phyloP scores from a whole-genome alignment of 2,888 invertebrate species.

The Teleiodes luculella region DNA sequence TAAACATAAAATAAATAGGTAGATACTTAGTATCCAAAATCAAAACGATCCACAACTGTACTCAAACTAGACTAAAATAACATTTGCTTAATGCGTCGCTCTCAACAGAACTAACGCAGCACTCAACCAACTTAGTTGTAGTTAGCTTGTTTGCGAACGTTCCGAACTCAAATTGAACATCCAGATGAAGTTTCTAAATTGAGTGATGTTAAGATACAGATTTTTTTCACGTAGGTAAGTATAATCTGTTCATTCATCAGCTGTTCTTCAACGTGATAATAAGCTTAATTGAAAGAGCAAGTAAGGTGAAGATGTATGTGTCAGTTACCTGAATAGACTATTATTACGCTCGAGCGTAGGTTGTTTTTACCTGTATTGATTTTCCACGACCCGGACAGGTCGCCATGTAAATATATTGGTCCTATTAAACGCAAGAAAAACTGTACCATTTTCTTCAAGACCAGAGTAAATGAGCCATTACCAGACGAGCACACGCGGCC shows the following conservation, averaged over 20 bases:
- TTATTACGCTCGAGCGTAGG: background rate
- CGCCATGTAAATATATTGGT: background rate
- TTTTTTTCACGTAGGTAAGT: too few relatives aligned
- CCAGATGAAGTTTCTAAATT: too few relatives aligned
- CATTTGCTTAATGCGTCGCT: background rate
- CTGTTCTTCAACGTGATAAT: too few relatives aligned
- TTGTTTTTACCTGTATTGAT: background rate
- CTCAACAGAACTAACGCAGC: background rate
- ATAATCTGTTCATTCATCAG: too few relatives aligned
- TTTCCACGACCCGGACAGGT: background rate
- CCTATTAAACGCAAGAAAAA: background rate
- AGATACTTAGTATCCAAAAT: too few relatives aligned
- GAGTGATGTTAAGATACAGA: too few relatives aligned
- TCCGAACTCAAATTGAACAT: background rate
- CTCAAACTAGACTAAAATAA: background rate
- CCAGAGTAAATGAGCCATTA: background rate
- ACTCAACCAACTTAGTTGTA: background rate
- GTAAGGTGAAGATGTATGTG: background rate
- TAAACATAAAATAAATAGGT: too few relatives aligned
- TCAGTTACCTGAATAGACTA: background rate
- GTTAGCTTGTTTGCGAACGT: background rate
- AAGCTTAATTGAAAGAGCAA: too few relatives aligned
- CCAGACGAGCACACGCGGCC: background rate
- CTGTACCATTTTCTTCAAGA: background rate
- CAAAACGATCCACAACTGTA: background rate